Evolutionary conservation across 1,140 invertebrate genomes (phyloP), one percentile per base, ranked within the genome.

Genomic region (Diorhabda carinulata): DNA sequence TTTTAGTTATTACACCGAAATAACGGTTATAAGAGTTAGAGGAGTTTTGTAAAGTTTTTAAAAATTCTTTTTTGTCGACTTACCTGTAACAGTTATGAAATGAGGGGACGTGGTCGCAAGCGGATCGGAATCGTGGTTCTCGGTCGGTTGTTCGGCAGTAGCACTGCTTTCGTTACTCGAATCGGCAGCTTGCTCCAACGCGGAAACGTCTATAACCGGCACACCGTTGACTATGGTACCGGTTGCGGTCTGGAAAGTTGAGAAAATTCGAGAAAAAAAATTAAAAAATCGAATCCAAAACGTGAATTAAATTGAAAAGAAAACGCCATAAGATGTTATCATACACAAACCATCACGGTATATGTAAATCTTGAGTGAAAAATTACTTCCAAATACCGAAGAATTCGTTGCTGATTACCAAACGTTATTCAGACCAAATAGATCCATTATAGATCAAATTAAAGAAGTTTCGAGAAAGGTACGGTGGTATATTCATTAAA

Each of bases 1-100:
- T 25, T 25, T 25, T 25, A 25, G 25, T 25, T 25, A 25, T 25
- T 25, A 25, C 25, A 25, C 25, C 25, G 25, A 25, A 25, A 25
- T 25, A 25, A 25, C 25, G 25, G 25, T 25, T 25, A 25, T 25
- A 25, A 25, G 25, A 25, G 25, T 25, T 25, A 25, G 25, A 25
- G 25, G 25, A 25, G 25, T 25, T 25, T 25, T 25, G 25, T 25
- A 25, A 25, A 25, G 25, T 25, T 25, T 25, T 25, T 25, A 25
- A 25, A 25, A 25, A 25, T 1, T 25, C 2, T 25, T 25, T 25
- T 25, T 25, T 25, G 25, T 25, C 25, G 25, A 67, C 76, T 72
- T 76, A 80, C 80, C 80, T 71, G 80, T 81, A 56, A 81, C 80
- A 68, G 80, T 81, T 59, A 81, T 81, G 73, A 79, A 81, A 73